Base-by-base conservation (phyloP, 2,888 invertebrate species). In the Archips crataeganus region DNA sequence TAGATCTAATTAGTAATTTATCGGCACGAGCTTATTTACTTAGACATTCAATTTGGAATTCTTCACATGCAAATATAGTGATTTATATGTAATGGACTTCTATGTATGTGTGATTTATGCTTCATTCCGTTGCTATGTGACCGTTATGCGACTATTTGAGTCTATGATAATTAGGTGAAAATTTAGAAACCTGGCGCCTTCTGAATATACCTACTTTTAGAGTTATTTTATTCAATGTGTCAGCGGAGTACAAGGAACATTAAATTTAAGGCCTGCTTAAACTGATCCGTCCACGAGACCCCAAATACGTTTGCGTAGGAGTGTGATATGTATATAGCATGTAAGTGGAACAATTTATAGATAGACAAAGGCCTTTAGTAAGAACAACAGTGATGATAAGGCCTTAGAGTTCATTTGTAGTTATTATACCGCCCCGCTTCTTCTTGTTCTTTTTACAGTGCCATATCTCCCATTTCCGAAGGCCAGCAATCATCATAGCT, bases 1-100 rank as follows among this genome's bases (percentile, higher is more conserved):
- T 70, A 74, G 69, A 65, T 65, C 65, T 70, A 65, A 70, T 74
- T 74, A 74, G 69, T 74, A 57, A 74, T 74, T 74, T 74, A 74
- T 70, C 45, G 69, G 61, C 61, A 74, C 45, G 23, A 34, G 23
- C 36, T 36, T 74, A 70, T 74, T 70, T 69, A 73, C 73, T 69
- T 59, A 59, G 59, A 42, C 54, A 45, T 61, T 65, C 36, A 54
- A 65, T 74, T 65, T 70, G 8, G 62, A 9, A 67, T 67, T 67
- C 66, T 42, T 39, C 60, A 51, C 60, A 65, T 65, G 74, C 51
- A 70, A 70, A 70, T 70, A 70, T 34, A 60, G 64, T 74, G 64
- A 74, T 74, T 65, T 69, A 74, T 69, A 68, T 73, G 10, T 68
- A 61, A 73, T 59, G 34, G 54, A 62, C 32, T 32, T 66, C 61